Conservation (phyloP, 2,888 invertebrate genomes). For the Julus scanicus region DNA sequence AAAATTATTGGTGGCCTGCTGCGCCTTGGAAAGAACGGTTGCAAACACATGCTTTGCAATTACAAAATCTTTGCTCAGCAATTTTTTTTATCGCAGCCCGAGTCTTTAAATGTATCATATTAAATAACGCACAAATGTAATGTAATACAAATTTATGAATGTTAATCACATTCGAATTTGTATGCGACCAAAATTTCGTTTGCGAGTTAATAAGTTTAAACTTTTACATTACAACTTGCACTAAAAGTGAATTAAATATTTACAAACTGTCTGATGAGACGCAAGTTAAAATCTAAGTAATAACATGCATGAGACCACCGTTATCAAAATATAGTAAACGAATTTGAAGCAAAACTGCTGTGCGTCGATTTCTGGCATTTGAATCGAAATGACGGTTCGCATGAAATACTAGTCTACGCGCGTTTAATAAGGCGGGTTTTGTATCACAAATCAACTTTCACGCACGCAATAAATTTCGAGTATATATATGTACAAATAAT, state of each 20-base stretch:
- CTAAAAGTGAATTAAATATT: not conserved
- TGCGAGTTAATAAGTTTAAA: no score
- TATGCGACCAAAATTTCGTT: no score
- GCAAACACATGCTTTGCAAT: no score
- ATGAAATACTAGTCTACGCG: conserved; percentile 6
- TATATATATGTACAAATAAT: not conserved
- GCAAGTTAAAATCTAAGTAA: not conserved
- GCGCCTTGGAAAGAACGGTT: no score
- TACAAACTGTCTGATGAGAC: not conserved
- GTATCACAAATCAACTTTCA: conserved; percentile 8
- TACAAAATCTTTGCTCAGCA: no score
- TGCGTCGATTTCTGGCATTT: not conserved
- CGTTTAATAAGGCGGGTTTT: conserved; percentile 9
- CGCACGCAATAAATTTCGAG: conserved; percentile 14
- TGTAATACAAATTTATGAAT: no score
- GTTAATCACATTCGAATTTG: no score
- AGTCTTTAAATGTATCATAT: no score
- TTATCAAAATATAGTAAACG: not conserved
- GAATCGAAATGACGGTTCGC: not conserved
- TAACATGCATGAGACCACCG: not conserved
- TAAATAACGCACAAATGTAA: no score
- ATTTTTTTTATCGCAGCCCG: no score
- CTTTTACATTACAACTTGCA: no score
- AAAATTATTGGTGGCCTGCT: not conserved
- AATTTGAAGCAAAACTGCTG: not conserved